Evolutionary conservation across 2,113 vertebrate genomes (phyloP).

Genomic region (Dasyurus viverrinus): DNA sequence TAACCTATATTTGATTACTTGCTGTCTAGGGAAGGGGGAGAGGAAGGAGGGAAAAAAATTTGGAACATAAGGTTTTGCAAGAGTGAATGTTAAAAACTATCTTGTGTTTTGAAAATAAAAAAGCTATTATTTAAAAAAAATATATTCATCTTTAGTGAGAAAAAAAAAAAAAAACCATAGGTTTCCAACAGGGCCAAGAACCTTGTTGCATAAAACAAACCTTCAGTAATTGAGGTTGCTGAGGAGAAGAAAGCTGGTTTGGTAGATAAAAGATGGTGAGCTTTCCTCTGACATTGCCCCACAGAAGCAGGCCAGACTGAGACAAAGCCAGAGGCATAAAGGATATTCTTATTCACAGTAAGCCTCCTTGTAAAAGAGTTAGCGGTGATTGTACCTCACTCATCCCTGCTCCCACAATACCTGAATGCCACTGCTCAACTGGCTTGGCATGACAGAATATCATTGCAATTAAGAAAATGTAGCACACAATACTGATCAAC

Average conservation of each 20-base stretch:
- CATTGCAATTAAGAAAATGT: neutral
- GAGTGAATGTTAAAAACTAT: too few relatives aligned
- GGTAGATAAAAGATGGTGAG: neutral
- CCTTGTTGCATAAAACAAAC: neutral
- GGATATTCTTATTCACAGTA: neutral
- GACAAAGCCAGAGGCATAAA: neutral
- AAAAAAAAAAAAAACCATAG: neutral
- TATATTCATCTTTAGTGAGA: too few relatives aligned
- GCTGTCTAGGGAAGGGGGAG: too few relatives aligned
- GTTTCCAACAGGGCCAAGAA: neutral
- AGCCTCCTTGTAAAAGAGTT: neutral
- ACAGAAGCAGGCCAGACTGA: neutral
- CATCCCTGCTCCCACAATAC: neutral
- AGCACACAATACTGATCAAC: too few relatives aligned
- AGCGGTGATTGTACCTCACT: neutral
- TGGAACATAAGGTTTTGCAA: too few relatives aligned
- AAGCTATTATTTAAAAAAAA: too few relatives aligned
- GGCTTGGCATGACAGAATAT: neutral
- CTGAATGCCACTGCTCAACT: neutral
- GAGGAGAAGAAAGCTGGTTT: neutral
- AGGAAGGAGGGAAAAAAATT: too few relatives aligned
- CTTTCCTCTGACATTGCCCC: neutral
- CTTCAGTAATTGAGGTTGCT: neutral
- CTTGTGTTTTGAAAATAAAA: too few relatives aligned
- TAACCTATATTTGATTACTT: too few relatives aligned